Evolutionary conservation across 2,888 invertebrate genomes (phyloP).

Genomic region (Tetranychus truncatus): DNA sequence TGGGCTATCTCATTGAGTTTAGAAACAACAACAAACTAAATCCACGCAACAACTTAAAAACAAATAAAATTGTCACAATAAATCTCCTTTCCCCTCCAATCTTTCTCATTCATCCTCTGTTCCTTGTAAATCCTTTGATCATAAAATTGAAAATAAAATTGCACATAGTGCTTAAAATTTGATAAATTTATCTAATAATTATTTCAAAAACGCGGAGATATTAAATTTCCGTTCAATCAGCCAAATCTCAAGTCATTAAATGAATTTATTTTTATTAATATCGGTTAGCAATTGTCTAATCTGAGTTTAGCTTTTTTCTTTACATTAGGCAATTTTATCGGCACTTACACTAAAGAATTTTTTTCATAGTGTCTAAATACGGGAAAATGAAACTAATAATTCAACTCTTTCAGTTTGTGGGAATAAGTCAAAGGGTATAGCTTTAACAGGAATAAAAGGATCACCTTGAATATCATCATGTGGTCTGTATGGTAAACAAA

Average conservation of each 20-base stretch:
- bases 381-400: constrained; percentile 36
- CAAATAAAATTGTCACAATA: not conserved
- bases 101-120: not conserved
- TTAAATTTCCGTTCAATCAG: too few species aligned
- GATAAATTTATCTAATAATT: not conserved
- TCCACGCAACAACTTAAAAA: not conserved
- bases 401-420: constrained; percentile 41
- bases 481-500: constrained; percentile 19
- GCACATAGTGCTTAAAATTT: not conserved
- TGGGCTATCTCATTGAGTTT: not conserved
- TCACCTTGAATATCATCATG: constrained; percentile 30
- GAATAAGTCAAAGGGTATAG: constrained; percentile 41
- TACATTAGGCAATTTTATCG: too few species aligned
- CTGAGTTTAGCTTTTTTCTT: too few species aligned
- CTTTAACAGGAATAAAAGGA: constrained; percentile 35
- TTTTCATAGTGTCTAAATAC: constrained; percentile 19
- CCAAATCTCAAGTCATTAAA: too few species aligned
- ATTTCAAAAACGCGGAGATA: not conserved
- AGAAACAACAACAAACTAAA: not conserved
- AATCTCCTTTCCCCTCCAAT: not conserved
- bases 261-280: too few species aligned
- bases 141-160: not conserved
- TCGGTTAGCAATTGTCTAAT: too few species aligned
- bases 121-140: not conserved
- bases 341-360: too few species aligned